Evolutionary conservation across 2,113 vertebrate species (phyloP), one percentile per base, ranked within the genome.

Genomic region (Myrmecophaga tridactyla): DNA sequence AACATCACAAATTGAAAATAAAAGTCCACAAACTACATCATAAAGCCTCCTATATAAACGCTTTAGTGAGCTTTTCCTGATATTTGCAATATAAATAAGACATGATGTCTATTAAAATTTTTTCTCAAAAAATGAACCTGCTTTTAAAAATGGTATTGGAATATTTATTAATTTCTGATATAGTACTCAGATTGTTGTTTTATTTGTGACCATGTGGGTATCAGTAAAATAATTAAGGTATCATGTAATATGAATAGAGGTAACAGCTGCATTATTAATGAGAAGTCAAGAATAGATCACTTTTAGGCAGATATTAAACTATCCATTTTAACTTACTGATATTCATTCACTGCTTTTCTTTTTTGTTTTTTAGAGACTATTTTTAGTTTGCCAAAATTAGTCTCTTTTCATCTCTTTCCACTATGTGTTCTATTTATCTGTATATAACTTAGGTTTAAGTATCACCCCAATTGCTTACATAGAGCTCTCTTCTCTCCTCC

Each of bases 141-240:
- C 10, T 62, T 70, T 89, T 7, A 9, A 62, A 69, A 93, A 77
- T 78, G 17, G 90, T 90, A 92, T 76, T 89, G 15, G 53, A 70
- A 6, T 11, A 60, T 72, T 34, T 27, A 9, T 27, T 89, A 63
- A 8, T 62, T 43, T 63, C 56, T 82, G 85, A 94, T 27, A 58
- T 27, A 58, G 31, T 21, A 39, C 4, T 86, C 48, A 76, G 34
- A 60, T 4, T 69, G 34, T 14, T 9, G 56, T 56, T 18, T 48
- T 84, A 78, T 65, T 51, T 84, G 17, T 90, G 36, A 43, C 51
- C 31, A 95, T 58, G 0, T 94, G 36, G 62, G 51, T 90, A 1
- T 92, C 72, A 77, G 34, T 70, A 97, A 95, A 96, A 21, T 23
- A 95, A 67, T 76, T 39, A 92, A 51, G 86, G 21, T 25, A 36